These are phyloP conservation scores for Himalopsyche tibetana DNA, from an alignment of 2,888 invertebrate genomes.

Conservation along the genomic window DNA sequence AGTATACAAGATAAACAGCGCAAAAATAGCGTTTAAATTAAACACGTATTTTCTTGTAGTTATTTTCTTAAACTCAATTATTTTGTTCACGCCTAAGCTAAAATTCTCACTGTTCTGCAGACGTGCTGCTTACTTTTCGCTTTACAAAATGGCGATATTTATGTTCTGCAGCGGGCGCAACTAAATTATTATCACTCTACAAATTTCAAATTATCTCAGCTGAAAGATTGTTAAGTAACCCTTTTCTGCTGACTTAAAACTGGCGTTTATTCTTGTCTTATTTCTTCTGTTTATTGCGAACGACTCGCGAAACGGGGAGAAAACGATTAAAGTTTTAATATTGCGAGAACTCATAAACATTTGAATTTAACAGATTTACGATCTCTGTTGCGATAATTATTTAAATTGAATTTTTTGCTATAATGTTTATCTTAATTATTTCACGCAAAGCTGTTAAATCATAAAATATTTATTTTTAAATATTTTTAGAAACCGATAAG, in stretches of 20 bases:
- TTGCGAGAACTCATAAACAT: constrained; percentile 45
- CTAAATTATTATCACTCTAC: constrained; percentile 30
- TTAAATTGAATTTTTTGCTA: neutral
- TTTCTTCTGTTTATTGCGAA: constrained; percentile 26
- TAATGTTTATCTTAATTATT: too few relatives aligned
- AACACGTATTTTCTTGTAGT: too few relatives aligned
- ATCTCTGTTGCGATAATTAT: constrained; percentile 7
- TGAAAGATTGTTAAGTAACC: constrained; percentile 16
- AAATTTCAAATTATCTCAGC: constrained; percentile 31
- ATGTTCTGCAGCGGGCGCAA: constrained; percentile 25
- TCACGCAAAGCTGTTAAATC: too few relatives aligned
- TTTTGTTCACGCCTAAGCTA: neutral
- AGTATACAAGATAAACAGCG: too few relatives aligned
- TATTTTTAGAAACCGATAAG: too few relatives aligned
- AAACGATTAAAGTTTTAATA: constrained; percentile 58
- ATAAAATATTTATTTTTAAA: too few relatives aligned
- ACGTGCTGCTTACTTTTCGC: neutral
- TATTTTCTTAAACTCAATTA: neutral
- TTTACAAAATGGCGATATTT: constrained; percentile 3
- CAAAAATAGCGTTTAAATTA: too few relatives aligned
- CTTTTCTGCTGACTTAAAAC: neutral
- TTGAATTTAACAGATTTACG: constrained; percentile 52
- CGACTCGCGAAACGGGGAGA: constrained; percentile 31
- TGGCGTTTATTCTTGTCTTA: constrained; percentile 34
- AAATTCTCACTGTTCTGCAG: neutral